Conservation (phyloP, 2,888 invertebrate genomes). For the Cremastobaeus sp. region DNA sequence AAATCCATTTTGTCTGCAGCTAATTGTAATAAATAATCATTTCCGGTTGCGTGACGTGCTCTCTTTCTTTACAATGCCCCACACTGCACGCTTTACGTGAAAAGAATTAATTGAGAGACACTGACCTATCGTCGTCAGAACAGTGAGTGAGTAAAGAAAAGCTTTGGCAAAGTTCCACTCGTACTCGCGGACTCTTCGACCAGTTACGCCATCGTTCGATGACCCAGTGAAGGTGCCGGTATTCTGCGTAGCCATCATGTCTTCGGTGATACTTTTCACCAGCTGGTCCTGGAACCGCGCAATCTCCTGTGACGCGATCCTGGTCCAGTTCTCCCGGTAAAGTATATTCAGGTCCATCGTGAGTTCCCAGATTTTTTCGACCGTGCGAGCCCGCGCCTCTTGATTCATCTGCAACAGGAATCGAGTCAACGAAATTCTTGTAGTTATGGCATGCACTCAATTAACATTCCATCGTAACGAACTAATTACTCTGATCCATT, state of each 20-base stretch:
- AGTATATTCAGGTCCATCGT: conserved; percentile 92
- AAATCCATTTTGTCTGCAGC: too few relatives aligned
- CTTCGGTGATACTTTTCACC: conserved; percentile 87
- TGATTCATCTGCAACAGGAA: conserved; percentile 76
- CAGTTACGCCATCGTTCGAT: conserved; percentile 68
- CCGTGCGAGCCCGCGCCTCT: conserved; percentile 84
- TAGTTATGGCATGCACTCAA: too few relatives aligned
- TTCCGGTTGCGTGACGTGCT: too few relatives aligned
- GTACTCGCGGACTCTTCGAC: conserved; percentile 79
- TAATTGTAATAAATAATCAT: too few relatives aligned
- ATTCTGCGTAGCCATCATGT: conserved; percentile 82
- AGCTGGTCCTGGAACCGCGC: conserved; percentile 90
- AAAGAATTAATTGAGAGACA: conserved; percentile 63
- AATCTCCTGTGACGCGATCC: conserved; percentile 87
- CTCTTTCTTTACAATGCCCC: too few relatives aligned
- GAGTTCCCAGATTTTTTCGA: conserved; percentile 94
- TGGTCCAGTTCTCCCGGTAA: conserved; percentile 93
- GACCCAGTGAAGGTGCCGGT: conserved; percentile 77
- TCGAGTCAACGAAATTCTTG: too few relatives aligned
- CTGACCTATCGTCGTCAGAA: conserved; percentile 94
- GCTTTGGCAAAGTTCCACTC: conserved; percentile 94
- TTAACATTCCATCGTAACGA: too few relatives aligned
- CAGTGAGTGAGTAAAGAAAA: conserved; percentile 95
- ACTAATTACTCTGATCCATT: too few relatives aligned
- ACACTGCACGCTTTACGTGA: conserved; percentile 10